Conservation (phyloP, 2,888 invertebrate species). For the Siphlonurus alternatus region DNA sequence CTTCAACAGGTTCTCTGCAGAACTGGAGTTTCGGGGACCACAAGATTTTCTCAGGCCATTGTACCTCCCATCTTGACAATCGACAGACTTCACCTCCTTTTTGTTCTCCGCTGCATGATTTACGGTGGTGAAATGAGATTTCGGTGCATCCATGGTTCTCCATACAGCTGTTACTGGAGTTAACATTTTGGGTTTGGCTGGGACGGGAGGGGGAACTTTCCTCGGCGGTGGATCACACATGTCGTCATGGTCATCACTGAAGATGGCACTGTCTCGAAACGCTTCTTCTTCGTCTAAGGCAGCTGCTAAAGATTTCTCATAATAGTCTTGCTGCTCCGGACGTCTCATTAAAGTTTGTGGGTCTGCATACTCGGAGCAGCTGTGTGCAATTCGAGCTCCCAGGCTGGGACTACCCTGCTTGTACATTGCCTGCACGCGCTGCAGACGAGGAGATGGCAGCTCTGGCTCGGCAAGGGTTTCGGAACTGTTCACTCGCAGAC, state of each 20-base stretch:
- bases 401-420: conserved; percentile 50
- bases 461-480: background rate
- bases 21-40: background rate
- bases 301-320: conserved; percentile 57
- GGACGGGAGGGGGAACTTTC: conserved; percentile 46
- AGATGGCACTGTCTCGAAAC: conserved; percentile 69
- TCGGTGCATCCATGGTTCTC: background rate
- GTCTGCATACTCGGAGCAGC: conserved; percentile 15
- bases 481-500: background rate
- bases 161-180: conserved; percentile 15
- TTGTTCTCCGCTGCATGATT: too few species aligned
- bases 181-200: conserved; percentile 39
- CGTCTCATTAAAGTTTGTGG: background rate
- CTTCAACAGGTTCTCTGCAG: background rate
- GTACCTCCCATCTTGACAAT: too few species aligned
- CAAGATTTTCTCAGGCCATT: too few species aligned
- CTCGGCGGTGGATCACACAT: conserved; percentile 9
- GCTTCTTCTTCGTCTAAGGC: conserved; percentile 45
- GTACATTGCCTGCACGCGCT: conserved; percentile 10
- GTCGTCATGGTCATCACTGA: conserved; percentile 53
- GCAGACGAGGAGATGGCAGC: background rate
- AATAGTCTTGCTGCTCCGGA: conserved; percentile 39
- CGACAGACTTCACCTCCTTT: background rate
- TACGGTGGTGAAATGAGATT: background rate
- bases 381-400: conserved; percentile 65